Percentiles rank a stretch among this genome's conserved stretches.
These are phyloP conservation scores for Seriola quinqueradiata DNA, from an alignment of 2,113 vertebrate genomes.

Conservation along the genomic window DNA sequence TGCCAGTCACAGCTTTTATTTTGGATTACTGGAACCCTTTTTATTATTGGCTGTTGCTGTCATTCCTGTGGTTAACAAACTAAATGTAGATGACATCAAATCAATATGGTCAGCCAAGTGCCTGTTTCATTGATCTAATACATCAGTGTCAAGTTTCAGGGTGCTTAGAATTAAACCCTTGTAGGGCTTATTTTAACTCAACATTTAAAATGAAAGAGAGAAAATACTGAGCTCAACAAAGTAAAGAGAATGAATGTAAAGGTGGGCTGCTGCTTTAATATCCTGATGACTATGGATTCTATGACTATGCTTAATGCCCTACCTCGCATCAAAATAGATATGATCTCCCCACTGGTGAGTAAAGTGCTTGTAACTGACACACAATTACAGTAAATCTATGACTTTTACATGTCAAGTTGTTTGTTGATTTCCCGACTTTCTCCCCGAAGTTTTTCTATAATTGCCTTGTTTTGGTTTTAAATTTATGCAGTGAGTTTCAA, in stretches of 20 bases:
- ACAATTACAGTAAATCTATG: neutral
- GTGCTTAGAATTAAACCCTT: neutral
- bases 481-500: neutral
- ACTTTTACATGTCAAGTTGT: too few relatives aligned
- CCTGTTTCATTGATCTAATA: conserved; percentile 8
- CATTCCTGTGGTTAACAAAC: conserved; percentile 12
- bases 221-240: neutral
- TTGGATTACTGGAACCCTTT: neutral
- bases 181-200: neutral
- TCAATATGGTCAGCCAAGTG: neutral
- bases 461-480: neutral
- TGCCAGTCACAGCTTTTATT: conserved; percentile 9
- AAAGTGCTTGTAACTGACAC: neutral
- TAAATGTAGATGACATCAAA: conserved; percentile 22
- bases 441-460: too few relatives aligned
- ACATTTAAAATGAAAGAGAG: neutral
- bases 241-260: neutral
- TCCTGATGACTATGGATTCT: neutral
- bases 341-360: too few relatives aligned
- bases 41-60: neutral
- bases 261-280: neutral
- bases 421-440: neutral
- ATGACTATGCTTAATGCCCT: neutral
- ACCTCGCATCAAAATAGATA: too few relatives aligned
- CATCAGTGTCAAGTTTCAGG: neutral